Base-by-base conservation (phyloP, 2,797 vertebrate genomes). In the Paguma larvata region DNA sequence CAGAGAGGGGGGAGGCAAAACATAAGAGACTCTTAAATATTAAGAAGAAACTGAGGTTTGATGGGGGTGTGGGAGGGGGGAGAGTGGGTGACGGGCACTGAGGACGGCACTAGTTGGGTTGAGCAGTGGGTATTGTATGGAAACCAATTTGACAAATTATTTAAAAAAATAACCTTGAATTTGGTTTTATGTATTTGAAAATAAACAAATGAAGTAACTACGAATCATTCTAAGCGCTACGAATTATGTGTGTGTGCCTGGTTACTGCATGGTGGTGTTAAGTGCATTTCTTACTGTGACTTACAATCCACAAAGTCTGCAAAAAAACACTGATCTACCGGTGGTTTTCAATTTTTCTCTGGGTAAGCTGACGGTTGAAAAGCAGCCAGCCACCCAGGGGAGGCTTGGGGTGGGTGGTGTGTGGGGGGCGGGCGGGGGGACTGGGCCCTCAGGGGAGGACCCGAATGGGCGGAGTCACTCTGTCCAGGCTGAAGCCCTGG, bases 111-210 rank as follows among this genome's bases (percentile, higher is more conserved):
- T 59, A 23, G 56, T 23, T 59, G 56, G 7, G 56, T 23, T 23
- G 56, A 59, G 56, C 8, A 59, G 8, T 23, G 21, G 21, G 56
- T 59, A 21, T 23, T 23, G 56, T 59, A 23, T 59, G 38, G 38
- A 38, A 38, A 38, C 38, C 38, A 38, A 38, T 38, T 38, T 38
- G 38, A 38, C 38, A 38, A 38, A 38, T 38, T 38, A 38, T 38
- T 38, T 38, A 38, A 38, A 38, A 38, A 38, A 2, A 38, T 3
- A 38, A 38, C 38, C 3, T 13, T 78, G 63, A 16, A 32, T 51
- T 96, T 51, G 21, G 62, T 70, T 86, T 90, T 93, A 56, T 51
- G 8, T 89, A 75, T 85, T 85, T 75, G 19, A 44, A 95, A 96
- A 53, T 63, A 84, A 59, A 85, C 12, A 41, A 79, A 15, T 6